Percentiles rank a stretch among this genome's conserved stretches.
phyloP scores from a whole-genome alignment of 2,888 invertebrate genomes.

The Nymphalis urticae region DNA sequence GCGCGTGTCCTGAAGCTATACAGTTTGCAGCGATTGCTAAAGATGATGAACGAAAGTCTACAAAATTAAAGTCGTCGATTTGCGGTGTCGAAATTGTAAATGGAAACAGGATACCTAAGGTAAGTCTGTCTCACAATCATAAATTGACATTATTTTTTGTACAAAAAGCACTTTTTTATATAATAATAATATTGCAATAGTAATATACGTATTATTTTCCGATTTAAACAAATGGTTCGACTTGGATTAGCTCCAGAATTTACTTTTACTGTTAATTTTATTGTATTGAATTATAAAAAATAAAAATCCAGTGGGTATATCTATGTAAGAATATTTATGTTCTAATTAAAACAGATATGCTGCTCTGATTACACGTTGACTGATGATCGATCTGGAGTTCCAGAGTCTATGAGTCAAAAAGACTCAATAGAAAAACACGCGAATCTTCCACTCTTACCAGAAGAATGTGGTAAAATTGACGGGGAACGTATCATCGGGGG shows the following conservation, averaged over 20 bases:
- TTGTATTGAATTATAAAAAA: too few species aligned
- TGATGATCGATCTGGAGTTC: neutral
- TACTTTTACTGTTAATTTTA: too few species aligned
- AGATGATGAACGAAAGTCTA: neutral
- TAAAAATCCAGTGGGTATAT: too few species aligned
- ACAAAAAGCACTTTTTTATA: too few species aligned
- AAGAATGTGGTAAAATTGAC: slow-evolving; percentile 72
- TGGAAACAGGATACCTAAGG: slow-evolving; percentile 17
- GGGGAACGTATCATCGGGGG: slow-evolving; percentile 79
- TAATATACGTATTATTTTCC: too few species aligned
- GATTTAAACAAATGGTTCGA: too few species aligned
- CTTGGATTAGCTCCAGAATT: too few species aligned
- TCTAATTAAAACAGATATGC: slow-evolving; percentile 30
- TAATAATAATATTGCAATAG: too few species aligned
- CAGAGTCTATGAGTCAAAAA: slow-evolving; percentile 35
- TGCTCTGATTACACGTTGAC: slow-evolving; percentile 33
- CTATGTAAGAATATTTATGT: too few species aligned
- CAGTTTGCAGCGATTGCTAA: neutral
- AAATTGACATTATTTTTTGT: neutral
- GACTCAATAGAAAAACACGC: slow-evolving; percentile 46
- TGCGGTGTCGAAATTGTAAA: slow-evolving; percentile 20
- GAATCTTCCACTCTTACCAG: slow-evolving; percentile 41
- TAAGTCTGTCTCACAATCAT: neutral
- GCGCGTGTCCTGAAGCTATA: neutral
- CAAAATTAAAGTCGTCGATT: slow-evolving; percentile 12